Base-by-base conservation (phyloP, 2,888 invertebrate genomes). In the Bibio marci region DNA sequence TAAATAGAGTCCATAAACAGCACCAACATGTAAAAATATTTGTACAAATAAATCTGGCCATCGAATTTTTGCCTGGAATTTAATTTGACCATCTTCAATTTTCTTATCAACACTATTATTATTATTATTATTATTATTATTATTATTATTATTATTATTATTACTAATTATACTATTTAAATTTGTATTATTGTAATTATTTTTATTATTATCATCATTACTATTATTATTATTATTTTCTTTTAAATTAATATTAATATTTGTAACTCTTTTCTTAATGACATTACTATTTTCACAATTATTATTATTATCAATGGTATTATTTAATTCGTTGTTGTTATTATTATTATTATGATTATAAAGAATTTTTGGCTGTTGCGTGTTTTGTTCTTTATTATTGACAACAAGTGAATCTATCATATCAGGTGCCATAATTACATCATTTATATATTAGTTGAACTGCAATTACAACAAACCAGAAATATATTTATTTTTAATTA, bases 21-120 rank as follows among this genome's bases (percentile, higher is more conserved):
- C 70, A 26, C 80, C 80, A 41, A 54, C 55, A 58, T 83, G 83
- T 51, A 83, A 64, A 47, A 72, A 72, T 43, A 76, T 48, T 63
- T 82, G 82, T 15, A 70, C 82, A 13, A 61, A 53, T 2, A 81
- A 60, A 55, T 83, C 82, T 0, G 74, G 77, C 82, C 82, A 83
- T 55, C 70, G 67, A 42, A 80, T 71, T 47, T 62, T 61, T 3
- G 82, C 66, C 43, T 58, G 63, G 49, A 77, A 82, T 17, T 11
- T n/a, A 12, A 8, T n/a, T n/a, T n/a, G n/a, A n/a, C 14, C n/a
- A 10, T 26, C 15, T 28, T 22, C 7, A 11, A 14, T 2, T 35
- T 14, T 14, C 11, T 18, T 3, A 18, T 18, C 18, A 7, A n/a
- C 2, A 19, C 22, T 12, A n/a, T 19, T 13, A 8, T 8, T 4